Conservation (phyloP, 2,797 vertebrate species). For the Ciconia nigra region DNA sequence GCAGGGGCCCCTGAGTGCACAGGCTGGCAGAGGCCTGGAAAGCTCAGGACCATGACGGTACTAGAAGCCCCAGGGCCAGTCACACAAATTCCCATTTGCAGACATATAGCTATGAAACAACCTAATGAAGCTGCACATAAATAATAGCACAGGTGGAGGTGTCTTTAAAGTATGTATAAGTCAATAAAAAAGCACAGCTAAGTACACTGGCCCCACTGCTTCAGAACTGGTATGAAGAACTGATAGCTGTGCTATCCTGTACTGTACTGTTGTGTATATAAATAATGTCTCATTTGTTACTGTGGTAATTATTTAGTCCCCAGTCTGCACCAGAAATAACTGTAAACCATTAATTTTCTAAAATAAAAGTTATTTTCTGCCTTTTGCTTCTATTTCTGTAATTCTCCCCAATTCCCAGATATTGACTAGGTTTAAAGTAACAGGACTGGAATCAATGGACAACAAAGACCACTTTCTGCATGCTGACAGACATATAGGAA, state of each 20-base stretch:
- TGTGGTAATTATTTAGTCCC: not conserved
- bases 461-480: not conserved
- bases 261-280: not conserved
- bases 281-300: not conserved
- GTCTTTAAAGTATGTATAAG: not conserved
- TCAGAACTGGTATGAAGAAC: not conserved
- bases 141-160: not conserved
- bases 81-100: not conserved
- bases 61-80: not conserved
- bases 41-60: not conserved
- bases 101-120: not conserved
- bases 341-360: not conserved
- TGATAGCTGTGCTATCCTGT: not conserved
- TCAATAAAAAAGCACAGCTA: not conserved
- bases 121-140: not conserved
- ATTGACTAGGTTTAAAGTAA: not conserved
- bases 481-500: not conserved
- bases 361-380: not conserved
- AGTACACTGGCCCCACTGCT: not conserved
- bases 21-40: not conserved
- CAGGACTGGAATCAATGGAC: not conserved
- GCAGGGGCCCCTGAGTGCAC: not conserved
- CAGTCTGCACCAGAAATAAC: not conserved
- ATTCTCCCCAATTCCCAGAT: not conserved
- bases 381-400: not conserved